phyloP scores from a whole-genome alignment of 2,797 vertebrate genomes.

The Neosilurus mollespiculum region DNA sequence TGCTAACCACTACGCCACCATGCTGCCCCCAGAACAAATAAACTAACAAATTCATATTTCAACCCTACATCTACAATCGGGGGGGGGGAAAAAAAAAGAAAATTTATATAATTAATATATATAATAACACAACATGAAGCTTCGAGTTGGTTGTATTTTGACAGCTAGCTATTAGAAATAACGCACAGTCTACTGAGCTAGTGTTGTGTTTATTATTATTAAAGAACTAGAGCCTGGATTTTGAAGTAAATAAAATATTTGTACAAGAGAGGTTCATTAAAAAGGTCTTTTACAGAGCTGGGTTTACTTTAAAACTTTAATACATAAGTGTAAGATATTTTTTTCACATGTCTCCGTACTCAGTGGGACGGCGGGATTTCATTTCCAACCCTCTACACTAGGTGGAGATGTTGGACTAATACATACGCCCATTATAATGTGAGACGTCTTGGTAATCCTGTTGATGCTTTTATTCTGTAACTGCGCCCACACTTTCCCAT shows the following conservation, averaged over 20 bases:
- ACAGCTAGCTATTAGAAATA: background rate
- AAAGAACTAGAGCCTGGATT: background rate
- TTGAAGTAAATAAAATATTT: background rate
- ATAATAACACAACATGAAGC: no score
- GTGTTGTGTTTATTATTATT: background rate
- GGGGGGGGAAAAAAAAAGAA: no score
- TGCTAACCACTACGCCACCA: no score
- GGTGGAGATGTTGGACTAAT: constrained; percentile 50
- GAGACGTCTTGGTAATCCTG: constrained; percentile 18
- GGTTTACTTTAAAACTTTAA: background rate
- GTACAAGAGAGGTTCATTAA: background rate
- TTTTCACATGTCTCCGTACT: background rate
- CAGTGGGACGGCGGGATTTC: background rate
- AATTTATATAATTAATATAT: no score
- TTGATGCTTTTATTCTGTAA: constrained; percentile 14
- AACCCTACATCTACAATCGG: no score
- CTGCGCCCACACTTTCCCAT: constrained; percentile 12
- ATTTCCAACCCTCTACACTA: constrained; percentile 42
- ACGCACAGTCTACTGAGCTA: background rate
- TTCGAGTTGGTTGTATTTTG: background rate
- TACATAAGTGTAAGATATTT: background rate
- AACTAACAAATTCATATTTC: no score
- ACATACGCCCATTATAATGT: background rate
- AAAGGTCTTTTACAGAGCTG: background rate
- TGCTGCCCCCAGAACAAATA: no score